phyloP scores from a whole-genome alignment of 2,797 vertebrate species.

The Lacerta agilis region DNA sequence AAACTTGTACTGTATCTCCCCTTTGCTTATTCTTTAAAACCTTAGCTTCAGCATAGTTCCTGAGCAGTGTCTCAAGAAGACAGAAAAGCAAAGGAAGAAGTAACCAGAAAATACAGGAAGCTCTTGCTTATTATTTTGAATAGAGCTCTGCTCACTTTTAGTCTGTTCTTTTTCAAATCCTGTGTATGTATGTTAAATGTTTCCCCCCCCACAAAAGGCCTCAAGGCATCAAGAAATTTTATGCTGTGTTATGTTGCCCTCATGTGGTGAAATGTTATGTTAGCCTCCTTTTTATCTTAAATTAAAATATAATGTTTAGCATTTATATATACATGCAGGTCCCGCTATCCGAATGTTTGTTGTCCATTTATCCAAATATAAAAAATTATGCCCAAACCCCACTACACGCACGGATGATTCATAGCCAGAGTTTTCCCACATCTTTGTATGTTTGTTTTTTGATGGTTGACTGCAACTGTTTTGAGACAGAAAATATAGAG shows the following conservation, averaged over 20 bases:
- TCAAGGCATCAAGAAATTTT: no score
- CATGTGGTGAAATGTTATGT: no score
- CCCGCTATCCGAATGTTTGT: no score
- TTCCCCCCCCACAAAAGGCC: no score
- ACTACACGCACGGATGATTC: no score
- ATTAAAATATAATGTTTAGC: background rate
- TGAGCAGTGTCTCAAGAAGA: background rate
- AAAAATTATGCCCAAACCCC: background rate
- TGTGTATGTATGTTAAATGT: no score
- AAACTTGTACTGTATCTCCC: background rate
- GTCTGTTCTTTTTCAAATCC: no score
- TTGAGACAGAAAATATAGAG: background rate
- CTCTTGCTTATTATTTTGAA: background rate
- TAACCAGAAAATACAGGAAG: background rate
- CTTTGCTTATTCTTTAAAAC: background rate
- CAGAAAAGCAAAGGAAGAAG: background rate
- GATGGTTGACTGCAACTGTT: background rate
- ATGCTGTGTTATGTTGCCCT: no score
- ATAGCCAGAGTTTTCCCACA: no score
- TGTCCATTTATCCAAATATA: background rate
- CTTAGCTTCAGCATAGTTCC: background rate
- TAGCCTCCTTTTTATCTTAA: no score
- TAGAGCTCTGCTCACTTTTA: background rate
- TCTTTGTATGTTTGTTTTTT: background rate
- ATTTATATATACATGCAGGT: background rate